phyloP scores from a whole-genome alignment of 2,113 vertebrate species.

The Strix uralensis region DNA sequence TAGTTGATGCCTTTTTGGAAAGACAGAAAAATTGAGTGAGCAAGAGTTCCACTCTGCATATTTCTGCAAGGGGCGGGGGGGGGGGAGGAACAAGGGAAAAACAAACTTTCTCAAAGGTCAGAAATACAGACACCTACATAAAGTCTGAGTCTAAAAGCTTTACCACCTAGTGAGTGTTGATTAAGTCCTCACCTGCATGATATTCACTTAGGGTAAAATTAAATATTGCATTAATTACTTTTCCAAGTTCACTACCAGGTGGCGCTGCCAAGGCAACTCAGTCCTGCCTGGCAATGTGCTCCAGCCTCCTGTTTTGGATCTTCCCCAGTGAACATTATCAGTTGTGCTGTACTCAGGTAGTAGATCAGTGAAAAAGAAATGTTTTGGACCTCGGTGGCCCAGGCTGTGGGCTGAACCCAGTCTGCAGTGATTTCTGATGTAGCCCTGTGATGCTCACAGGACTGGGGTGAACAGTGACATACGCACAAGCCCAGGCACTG shows the following conservation, averaged over 20 bases:
- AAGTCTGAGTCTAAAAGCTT: not conserved
- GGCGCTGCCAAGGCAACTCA: not conserved
- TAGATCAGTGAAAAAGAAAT: not conserved
- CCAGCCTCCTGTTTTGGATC: not conserved
- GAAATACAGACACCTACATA: not conserved
- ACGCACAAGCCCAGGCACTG: accelerated
- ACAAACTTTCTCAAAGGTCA: not conserved
- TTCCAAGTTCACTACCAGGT: not conserved
- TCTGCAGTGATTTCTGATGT: not conserved
- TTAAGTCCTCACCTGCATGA: not conserved
- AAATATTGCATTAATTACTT: not conserved
- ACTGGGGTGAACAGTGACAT: not conserved
- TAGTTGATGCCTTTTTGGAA: not conserved
- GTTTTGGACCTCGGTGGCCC: not conserved
- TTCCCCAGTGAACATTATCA: accelerated
- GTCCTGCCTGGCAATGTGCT: not conserved
- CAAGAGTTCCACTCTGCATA: not conserved
- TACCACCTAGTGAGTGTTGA: not conserved
- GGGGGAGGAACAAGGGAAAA: not conserved
- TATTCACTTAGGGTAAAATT: not conserved
- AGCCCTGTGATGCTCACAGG: accelerated
- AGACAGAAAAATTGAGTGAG: not conserved
- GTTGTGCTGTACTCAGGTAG: not conserved
- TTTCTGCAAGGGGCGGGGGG: not conserved
- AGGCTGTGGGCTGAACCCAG: not conserved